Conservation (phyloP, 2,888 invertebrate species). For the Aleiodes alternator region DNA sequence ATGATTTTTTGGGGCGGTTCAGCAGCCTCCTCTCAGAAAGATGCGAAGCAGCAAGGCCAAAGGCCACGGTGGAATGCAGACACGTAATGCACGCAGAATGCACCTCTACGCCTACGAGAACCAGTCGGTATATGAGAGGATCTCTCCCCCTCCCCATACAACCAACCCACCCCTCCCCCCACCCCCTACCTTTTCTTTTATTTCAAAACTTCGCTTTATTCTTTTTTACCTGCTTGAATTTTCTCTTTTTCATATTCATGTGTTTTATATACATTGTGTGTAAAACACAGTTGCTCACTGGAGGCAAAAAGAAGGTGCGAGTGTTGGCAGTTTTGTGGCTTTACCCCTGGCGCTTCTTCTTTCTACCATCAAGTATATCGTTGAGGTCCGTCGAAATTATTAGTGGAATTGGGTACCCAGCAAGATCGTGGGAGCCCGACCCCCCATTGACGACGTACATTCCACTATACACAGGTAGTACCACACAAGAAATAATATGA, state of each 20-base stretch:
- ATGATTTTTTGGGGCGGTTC: constrained; percentile 8
- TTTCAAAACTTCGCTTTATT: too few species aligned
- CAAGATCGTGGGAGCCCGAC: constrained; percentile 55
- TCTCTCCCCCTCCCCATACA: background rate
- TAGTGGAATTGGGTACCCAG: constrained; percentile 63
- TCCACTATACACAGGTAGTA: constrained; percentile 56
- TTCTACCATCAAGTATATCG: constrained; percentile 40
- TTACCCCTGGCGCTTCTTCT: constrained; percentile 29
- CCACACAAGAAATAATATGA: constrained; percentile 47
- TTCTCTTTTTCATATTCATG: background rate
- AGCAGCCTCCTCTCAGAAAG: constrained; percentile 4
- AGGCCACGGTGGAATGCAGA: constrained; percentile 71
- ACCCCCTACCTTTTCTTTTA: background rate
- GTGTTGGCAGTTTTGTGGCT: constrained; percentile 33
- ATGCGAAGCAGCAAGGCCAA: constrained; percentile 61
- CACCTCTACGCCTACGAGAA: constrained; percentile 38
- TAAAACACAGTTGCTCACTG: background rate
- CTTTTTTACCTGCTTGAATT: too few species aligned
- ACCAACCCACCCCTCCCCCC: too few species aligned
- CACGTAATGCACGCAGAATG: constrained; percentile 73
- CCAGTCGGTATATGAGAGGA: background rate
- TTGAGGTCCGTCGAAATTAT: constrained; percentile 61
- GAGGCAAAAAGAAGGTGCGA: background rate
- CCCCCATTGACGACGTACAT: constrained; percentile 53
- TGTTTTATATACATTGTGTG: constrained; percentile 36